Base-by-base conservation (phyloP, 2,888 invertebrate species). In the Amiota minor region DNA sequence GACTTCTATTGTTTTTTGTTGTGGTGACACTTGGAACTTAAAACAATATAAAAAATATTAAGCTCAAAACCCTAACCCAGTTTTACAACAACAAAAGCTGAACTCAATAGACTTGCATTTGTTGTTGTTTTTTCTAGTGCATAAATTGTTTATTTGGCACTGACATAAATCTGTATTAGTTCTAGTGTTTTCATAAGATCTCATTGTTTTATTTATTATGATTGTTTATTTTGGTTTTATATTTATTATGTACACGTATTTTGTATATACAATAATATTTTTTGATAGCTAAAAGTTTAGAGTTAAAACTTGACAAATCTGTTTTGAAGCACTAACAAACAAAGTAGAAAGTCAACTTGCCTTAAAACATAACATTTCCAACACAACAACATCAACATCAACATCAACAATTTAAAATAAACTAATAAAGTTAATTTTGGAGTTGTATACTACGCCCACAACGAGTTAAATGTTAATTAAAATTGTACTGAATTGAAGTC, bases 61-160 rank as follows among this genome's bases (percentile, higher is more conserved):
- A 20, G n/a, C 67, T 68, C 67, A 53, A 68, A 68, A 68, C 67
- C 67, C 67, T 68, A 50, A 68, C 67, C 67, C 23, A 68, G 50
- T 68, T 68, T 68, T 53, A 47, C 16, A 49, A 68, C 23, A 23
- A 14, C 65, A 16, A 65, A 65, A 59, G 59, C 35, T 59, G 11
- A 59, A 61, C 61, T 61, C 23, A n/a, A n/a, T 53, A 53, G 49
- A 47, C 12, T 67, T 49, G 20, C 18, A 18, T 6, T 47, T 49
- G 50, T 47, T 49, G 67, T 47, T 23, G 53, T 53, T 68, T 16
- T 20, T n/a, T 20, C 53, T 65, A 35, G 12, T 62, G 47, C 2
- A 35, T 35, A 35, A 35, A 35, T 35, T 35, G 35, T 35, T 35
- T 35, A 35, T 35, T 35, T 35, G 35, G 35, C 35, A 35, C 35